A percentile compares a stretch with the other conserved stretches of the same genome.
Conservation (phyloP, 1,140 invertebrate species). For the Drosophila malerkotliana region DNA sequence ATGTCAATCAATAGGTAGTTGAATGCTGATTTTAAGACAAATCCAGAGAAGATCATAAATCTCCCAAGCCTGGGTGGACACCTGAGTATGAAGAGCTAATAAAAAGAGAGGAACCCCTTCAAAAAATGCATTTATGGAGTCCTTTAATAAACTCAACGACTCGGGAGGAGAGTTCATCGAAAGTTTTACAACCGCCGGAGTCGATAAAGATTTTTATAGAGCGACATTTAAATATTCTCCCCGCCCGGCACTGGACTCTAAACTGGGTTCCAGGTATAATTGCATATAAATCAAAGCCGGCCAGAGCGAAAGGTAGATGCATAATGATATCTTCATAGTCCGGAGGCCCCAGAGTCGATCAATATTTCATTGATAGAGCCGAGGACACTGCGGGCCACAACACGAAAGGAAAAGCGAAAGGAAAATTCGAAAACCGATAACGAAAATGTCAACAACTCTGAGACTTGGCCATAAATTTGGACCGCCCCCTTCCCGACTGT, state of each 20-base stretch:
- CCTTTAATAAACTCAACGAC: constrained; percentile 66
- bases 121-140: constrained; percentile 61
- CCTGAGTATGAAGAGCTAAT: constrained; percentile 7
- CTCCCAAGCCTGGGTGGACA: constrained; percentile 4
- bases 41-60: constrained; percentile 35
- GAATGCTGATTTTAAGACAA: constrained; percentile 39
- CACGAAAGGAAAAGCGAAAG: constrained; percentile 37
- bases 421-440: constrained; percentile 55
- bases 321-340: constrained; percentile 75
- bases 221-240: constrained; percentile 63
- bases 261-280: constrained; percentile 27
- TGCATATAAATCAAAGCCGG: constrained; percentile 67
- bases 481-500: constrained; percentile 23
- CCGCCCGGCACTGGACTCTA: neutral
- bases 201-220: constrained; percentile 70
- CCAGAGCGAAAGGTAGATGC: constrained; percentile 44
- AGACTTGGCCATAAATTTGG: constrained; percentile 67
- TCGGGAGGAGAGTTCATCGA: constrained; percentile 18
- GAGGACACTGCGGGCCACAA: constrained; percentile 33
- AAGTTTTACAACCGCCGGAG: constrained; percentile 37
- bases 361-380: constrained; percentile 76
- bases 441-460: constrained; percentile 73
- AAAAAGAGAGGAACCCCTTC: constrained; percentile 24
- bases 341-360: constrained; percentile 42
- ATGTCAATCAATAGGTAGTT: constrained; percentile 37